Evolutionary conservation across 2,797 vertebrate genomes (phyloP).

Genomic region (Neoniphon sammara): DNA sequence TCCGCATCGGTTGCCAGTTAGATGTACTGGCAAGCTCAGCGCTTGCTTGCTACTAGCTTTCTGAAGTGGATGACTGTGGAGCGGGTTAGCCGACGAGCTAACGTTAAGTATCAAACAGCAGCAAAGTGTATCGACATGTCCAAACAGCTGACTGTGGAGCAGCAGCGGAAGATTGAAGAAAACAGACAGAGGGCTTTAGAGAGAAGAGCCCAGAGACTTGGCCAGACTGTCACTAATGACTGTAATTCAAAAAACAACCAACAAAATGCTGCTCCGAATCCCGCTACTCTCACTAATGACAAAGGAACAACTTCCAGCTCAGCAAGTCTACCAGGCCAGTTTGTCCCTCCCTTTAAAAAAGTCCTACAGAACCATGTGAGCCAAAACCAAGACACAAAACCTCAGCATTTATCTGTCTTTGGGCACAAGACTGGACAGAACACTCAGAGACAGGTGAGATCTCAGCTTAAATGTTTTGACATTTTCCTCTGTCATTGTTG

Average conservation of each 20-base stretch:
- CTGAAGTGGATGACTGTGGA: not conserved
- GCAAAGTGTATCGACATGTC: slow-evolving; percentile 81
- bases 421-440: slow-evolving; percentile 26
- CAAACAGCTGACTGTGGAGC: slow-evolving; percentile 88
- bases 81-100: not conserved
- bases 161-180: slow-evolving; percentile 91
- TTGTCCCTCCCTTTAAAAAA: slow-evolving; percentile 37
- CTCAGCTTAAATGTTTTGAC: not conserved
- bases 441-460: slow-evolving; percentile 56
- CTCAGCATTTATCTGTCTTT: slow-evolving; percentile 8
- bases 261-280: not conserved
- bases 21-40: not conserved
- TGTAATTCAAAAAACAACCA: slow-evolving; percentile 6
- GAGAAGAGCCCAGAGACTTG: slow-evolving; percentile 90
- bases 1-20: not conserved
- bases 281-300: not conserved
- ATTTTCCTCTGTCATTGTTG: not conserved
- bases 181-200: slow-evolving; percentile 91
- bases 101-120: not conserved
- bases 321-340: slow-evolving; percentile 18
- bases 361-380: slow-evolving; percentile 4
- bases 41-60: not conserved
- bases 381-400: slow-evolving; percentile 17
- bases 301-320: slow-evolving; percentile 9
- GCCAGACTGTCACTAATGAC: slow-evolving; percentile 63